Conservation (phyloP, 1,140 invertebrate genomes). For the Oedothorax gibbosus region DNA sequence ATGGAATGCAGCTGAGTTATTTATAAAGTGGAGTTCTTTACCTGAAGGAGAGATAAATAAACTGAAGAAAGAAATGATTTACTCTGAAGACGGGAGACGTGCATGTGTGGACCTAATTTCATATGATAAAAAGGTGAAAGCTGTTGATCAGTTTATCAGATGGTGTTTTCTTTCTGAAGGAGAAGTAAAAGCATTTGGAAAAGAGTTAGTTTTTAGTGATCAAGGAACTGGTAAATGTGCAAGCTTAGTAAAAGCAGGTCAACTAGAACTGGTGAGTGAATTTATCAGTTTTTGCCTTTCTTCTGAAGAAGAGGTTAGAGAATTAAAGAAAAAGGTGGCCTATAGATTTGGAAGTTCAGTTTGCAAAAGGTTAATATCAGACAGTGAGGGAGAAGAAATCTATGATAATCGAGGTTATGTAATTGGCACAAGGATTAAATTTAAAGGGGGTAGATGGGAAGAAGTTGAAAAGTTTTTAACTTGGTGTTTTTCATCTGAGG, state of each 20-base stretch:
- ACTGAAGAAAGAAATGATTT: slow-evolving; percentile 27
- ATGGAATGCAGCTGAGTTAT: too few relatives aligned
- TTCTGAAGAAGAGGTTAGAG: not conserved
- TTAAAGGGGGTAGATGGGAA: slow-evolving; percentile 32
- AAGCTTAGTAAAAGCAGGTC: slow-evolving; percentile 15
- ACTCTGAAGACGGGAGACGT: slow-evolving; percentile 11
- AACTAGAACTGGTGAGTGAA: slow-evolving; percentile 11
- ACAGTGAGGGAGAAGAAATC: not conserved
- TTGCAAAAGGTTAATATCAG: not conserved
- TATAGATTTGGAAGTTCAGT: slow-evolving; percentile 28
- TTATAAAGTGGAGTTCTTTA: not conserved
- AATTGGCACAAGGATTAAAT: too few relatives aligned
- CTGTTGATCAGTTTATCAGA: slow-evolving; percentile 21
- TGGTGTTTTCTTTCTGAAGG: slow-evolving; percentile 55
- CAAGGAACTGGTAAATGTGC: slow-evolving; percentile 18
- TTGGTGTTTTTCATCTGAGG: slow-evolving; percentile 40
- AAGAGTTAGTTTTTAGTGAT: slow-evolving; percentile 15
- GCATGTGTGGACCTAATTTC: slow-evolving; percentile 14
- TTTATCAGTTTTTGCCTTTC: slow-evolving; percentile 31
- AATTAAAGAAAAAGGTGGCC: not conserved
- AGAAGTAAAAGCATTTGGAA: slow-evolving; percentile 27
- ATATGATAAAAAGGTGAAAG: slow-evolving; percentile 7
- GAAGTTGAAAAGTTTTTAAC: slow-evolving; percentile 51
- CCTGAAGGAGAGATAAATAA: slow-evolving; percentile 39
- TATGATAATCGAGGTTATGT: slow-evolving; percentile 21